phyloP scores from a whole-genome alignment of 2,888 invertebrate genomes.

The Nephrotoma appendiculata region DNA sequence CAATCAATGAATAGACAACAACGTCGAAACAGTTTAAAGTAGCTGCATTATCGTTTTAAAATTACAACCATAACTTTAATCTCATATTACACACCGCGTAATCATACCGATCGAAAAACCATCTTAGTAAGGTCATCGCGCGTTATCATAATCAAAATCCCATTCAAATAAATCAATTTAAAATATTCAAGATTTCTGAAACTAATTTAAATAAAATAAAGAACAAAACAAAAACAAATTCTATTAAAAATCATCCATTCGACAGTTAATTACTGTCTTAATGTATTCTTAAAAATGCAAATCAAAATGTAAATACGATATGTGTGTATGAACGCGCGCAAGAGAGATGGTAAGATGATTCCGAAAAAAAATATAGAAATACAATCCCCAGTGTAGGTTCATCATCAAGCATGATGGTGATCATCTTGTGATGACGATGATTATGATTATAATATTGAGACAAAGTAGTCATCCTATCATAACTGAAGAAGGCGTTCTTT shows the following conservation, averaged over 20 bases:
- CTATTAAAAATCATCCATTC: neutral
- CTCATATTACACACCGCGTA: neutral
- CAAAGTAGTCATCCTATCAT: neutral
- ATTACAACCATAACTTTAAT: neutral
- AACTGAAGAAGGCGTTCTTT: neutral
- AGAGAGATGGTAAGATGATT: neutral
- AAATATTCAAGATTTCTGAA: neutral
- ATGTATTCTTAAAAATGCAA: neutral
- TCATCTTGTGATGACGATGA: neutral
- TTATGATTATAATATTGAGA: neutral
- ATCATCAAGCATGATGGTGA: neutral
- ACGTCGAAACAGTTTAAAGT: neutral
- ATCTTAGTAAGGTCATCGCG: neutral
- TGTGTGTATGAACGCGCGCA: neutral
- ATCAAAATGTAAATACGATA: neutral
- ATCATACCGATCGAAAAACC: neutral
- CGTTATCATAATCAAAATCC: neutral
- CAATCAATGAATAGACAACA: neutral
- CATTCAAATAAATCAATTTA: neutral
- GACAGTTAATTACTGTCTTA: neutral
- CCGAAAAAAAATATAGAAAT: neutral
- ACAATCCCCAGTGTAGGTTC: neutral
- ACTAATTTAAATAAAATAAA: neutral
- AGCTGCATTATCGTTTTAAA: neutral
- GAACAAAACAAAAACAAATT: neutral